Evolutionary conservation across 2,888 invertebrate species (phyloP), one percentile per base, ranked within the genome.

Genomic region (Lampropteryx suffumata): DNA sequence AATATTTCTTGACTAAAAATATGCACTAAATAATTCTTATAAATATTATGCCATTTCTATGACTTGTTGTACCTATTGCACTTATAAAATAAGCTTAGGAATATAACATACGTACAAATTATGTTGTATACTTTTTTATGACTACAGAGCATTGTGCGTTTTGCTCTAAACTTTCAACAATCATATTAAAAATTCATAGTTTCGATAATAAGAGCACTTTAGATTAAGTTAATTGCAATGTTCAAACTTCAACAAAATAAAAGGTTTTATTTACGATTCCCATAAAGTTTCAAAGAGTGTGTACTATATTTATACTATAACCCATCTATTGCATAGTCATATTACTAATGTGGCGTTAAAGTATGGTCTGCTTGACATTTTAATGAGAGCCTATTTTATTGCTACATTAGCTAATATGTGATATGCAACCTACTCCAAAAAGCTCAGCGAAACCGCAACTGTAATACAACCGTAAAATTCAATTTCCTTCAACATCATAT

Each of bases 31-130:
- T 44, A 48, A 58, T 35, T 55, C 59, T 60, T 62, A 65, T 53
- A 57, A 59, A 67, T 71, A 71, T 73, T 75, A 77, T 76, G 80
- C 75, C 75, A 76, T 71, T 65, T 65, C 61, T 64, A 69, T 71
- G 71, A 79, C 80, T 85, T 85, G 84, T 86, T 85, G 84, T 86
- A 85, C 85, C 81, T 82, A 82, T 77, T 73, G 76, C 75, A 77
- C 76, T 77, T 79, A 80, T 28, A 65, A 34, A 24, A 55, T 66
- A 66, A 59, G 24, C 37, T 57, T 69, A 73, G 53, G n/a, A 39
- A 49, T 9, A 13, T 37, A 39, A 12, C 10, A 24, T 34, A 74
- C 65, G 64, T 57, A 55, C 51, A 53, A 51, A 55, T 48, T 54
- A 51, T 44, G 64, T 60, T 67, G 65, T 69, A 69, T 69, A 63